A percentile compares a stretch with the other conserved stretches of the same genome.
Conservation (phyloP, 1,140 invertebrate species). For the Zaprionus camerounensis region DNA sequence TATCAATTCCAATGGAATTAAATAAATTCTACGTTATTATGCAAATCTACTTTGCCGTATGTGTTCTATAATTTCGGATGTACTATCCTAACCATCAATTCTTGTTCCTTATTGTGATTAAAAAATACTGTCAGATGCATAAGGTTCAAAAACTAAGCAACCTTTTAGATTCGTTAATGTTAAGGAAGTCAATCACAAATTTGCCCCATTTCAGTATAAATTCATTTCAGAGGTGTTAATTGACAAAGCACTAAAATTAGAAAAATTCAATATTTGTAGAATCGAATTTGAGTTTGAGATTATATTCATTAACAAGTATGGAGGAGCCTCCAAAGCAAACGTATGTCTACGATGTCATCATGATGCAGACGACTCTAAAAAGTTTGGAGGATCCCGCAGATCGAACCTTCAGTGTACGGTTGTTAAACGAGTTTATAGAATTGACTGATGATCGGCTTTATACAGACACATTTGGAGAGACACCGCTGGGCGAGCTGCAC, state of each 20-base stretch:
- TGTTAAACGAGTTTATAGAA: not conserved
- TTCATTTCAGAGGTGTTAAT: not conserved
- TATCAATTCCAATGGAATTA: no score
- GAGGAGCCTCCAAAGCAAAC: not conserved
- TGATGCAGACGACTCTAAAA: not conserved
- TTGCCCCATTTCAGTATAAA: no score
- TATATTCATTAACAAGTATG: not conserved
- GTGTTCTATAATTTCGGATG: no score
- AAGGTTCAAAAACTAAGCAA: not conserved
- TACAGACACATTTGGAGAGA: conserved; percentile 8
- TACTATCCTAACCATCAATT: no score
- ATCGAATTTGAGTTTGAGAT: not conserved
- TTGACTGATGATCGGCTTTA: conserved; percentile 12
- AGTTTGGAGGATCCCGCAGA: not conserved
- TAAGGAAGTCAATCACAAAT: no score
- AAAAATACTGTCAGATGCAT: not conserved
- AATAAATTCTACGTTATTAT: no score
- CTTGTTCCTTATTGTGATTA: not conserved
- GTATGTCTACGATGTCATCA: conserved; percentile 7
- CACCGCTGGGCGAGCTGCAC: conserved; percentile 22
- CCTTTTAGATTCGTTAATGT: not conserved
- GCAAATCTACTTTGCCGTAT: no score
- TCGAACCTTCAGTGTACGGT: not conserved
- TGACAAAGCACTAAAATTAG: not conserved
- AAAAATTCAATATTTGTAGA: no score